phyloP scores from a whole-genome alignment of 2,113 vertebrate species.

The Myiozetetes cayanensis region DNA sequence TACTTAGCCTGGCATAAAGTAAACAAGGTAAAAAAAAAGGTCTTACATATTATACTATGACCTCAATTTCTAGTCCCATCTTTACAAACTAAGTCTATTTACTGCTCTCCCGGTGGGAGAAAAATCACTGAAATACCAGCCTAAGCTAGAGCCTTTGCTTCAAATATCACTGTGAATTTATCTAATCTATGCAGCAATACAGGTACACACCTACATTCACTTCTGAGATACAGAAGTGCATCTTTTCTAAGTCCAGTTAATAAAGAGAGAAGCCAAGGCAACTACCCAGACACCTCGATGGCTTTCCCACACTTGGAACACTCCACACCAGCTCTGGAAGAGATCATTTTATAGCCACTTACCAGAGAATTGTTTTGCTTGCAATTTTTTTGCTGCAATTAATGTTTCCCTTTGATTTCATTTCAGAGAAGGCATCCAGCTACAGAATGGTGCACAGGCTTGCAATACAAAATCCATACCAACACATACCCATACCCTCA shows the following conservation, averaged over 20 bases:
- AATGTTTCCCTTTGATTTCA: not conserved
- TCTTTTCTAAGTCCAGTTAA: not conserved
- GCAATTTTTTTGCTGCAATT: not conserved
- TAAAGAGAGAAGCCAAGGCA: not conserved
- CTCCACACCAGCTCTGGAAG: not conserved
- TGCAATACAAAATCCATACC: not conserved
- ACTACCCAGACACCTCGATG: not conserved
- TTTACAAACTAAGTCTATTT: conserved; percentile 34
- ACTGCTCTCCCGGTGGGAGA: not conserved
- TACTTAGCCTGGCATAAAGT: conserved; percentile 30
- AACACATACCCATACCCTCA: rapidly evolving
- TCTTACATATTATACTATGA: conserved; percentile 22
- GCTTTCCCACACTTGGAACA: not conserved
- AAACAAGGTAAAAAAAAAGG: not conserved
- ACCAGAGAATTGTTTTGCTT: not conserved
- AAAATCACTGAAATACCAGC: conserved; percentile 4
- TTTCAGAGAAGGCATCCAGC: not conserved
- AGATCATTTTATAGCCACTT: not conserved
- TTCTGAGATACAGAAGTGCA: not conserved
- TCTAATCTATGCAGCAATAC: not conserved
- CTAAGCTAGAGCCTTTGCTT: not conserved
- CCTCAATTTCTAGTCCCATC: conserved; percentile 45
- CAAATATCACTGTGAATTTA: not conserved
- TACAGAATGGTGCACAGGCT: not conserved
- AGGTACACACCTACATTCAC: not conserved